Percentiles rank a stretch among this genome's conserved stretches.
Evolutionary conservation across 2,113 vertebrate genomes (phyloP).

Genomic region (Dendropsophus ebraccatus): DNA sequence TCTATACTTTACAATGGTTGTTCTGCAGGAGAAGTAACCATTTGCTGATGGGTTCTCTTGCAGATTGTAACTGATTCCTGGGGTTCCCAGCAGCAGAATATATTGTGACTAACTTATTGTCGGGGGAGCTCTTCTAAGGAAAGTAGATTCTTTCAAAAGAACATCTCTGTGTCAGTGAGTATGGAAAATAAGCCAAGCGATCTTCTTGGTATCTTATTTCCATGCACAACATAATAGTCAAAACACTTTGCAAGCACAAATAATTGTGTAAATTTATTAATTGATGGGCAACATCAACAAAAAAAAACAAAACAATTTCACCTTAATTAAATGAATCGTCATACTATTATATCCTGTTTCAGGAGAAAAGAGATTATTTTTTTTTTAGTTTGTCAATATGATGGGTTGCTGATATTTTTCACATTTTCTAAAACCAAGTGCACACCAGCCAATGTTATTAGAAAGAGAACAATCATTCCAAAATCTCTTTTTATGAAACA

Average conservation of each 20-base stretch:
- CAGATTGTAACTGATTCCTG: no score
- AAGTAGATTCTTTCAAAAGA: no score
- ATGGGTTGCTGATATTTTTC: conserved; percentile 11
- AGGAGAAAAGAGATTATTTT: not conserved
- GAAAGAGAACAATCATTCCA: conserved; percentile 17
- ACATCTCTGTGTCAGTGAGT: no score
- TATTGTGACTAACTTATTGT: no score
- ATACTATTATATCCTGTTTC: not conserved
- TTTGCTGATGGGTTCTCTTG: no score
- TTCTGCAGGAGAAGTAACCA: no score
- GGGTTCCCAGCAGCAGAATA: no score
- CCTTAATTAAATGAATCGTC: not conserved
- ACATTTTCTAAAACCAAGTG: not conserved
- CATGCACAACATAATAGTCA: not conserved
- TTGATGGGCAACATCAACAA: not conserved
- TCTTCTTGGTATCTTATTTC: not conserved
- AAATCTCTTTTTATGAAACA: conserved; percentile 2
- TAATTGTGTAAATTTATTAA: not conserved
- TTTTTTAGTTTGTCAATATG: not conserved
- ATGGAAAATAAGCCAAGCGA: not conserved
- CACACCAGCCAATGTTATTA: not conserved
- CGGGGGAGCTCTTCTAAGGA: no score
- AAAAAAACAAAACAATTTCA: not conserved
- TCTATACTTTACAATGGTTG: no score
- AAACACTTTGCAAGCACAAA: not conserved